Conservation (phyloP, 2,888 invertebrate genomes). For the Amblyjoppa fuscipennis region DNA sequence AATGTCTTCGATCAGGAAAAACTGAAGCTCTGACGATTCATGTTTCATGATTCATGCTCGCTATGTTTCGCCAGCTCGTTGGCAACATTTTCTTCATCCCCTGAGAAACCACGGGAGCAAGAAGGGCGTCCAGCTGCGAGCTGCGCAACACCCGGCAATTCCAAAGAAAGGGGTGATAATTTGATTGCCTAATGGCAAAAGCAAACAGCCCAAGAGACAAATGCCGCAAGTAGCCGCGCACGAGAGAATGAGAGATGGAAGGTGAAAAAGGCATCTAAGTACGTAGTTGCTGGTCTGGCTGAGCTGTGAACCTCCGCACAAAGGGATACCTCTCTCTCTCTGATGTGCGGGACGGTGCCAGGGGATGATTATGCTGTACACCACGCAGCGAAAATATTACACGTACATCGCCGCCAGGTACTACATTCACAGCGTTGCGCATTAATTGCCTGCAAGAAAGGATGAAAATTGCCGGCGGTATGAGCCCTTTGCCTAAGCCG, state of each 20-base stretch:
- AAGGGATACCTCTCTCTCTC: conserved; percentile 15
- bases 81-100: background rate
- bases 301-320: background rate
- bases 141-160: background rate
- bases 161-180: conserved; percentile 70
- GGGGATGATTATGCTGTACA: conserved; percentile 26
- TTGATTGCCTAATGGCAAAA: conserved; percentile 76
- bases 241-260: conserved; percentile 18
- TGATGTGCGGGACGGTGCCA: conserved; percentile 4
- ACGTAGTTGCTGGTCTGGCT: conserved; percentile 8
- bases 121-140: background rate
- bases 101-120: background rate
- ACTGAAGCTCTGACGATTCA: background rate
- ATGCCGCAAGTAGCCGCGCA: background rate
- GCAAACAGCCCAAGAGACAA: conserved; percentile 64
- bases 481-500: conserved; percentile 57
- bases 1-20: background rate
- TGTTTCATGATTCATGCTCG: background rate
- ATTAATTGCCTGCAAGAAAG: conserved; percentile 61
- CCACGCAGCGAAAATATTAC: background rate
- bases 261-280: conserved; percentile 63
- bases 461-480: conserved; percentile 54
- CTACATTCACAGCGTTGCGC: conserved; percentile 47
- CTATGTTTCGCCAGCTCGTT: background rate
- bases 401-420: background rate